Percentiles rank a stretch among this genome's conserved stretches.
Evolutionary conservation across 2,113 vertebrate genomes (phyloP).

Genomic region (Penelope pileata): DNA sequence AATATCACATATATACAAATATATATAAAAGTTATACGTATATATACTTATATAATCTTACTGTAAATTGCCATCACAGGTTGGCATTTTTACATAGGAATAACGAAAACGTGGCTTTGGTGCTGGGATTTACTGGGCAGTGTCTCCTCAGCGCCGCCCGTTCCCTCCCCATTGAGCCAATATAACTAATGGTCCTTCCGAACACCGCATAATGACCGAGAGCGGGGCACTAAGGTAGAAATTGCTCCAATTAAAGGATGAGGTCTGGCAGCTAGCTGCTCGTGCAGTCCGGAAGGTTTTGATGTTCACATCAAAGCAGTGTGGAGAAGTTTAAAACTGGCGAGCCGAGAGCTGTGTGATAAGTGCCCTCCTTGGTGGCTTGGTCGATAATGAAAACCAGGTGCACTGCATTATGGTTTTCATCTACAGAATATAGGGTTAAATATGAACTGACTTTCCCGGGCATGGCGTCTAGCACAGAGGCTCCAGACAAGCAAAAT

Average conservation of each 20-base stretch:
- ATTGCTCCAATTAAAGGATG: neutral
- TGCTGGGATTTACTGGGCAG: neutral
- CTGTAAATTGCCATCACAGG: neutral
- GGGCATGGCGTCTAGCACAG: neutral
- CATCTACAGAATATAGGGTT: constrained; percentile 14
- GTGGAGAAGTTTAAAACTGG: constrained; percentile 39
- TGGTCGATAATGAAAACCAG: constrained; percentile 36
- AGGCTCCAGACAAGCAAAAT: constrained; percentile 63
- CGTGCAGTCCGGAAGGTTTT: neutral
- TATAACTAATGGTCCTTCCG: neutral
- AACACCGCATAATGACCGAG: neutral
- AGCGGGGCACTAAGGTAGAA: neutral
- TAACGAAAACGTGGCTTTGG: neutral
- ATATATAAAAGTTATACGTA: too few relatives aligned
- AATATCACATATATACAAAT: too few relatives aligned
- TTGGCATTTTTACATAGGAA: neutral
- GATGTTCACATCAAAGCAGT: constrained; percentile 25
- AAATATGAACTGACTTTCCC: constrained; percentile 32
- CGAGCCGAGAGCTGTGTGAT: neutral
- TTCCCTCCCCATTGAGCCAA: neutral
- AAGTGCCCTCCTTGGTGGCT: constrained; percentile 27
- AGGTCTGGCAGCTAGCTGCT: neutral
- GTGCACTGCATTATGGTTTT: neutral
- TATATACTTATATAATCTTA: neutral
- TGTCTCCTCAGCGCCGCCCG: neutral